Percentiles rank a stretch among this genome's conserved stretches.
Conservation (phyloP, 2,113 vertebrate genomes). For the Sphaerodactylus townsendi region DNA sequence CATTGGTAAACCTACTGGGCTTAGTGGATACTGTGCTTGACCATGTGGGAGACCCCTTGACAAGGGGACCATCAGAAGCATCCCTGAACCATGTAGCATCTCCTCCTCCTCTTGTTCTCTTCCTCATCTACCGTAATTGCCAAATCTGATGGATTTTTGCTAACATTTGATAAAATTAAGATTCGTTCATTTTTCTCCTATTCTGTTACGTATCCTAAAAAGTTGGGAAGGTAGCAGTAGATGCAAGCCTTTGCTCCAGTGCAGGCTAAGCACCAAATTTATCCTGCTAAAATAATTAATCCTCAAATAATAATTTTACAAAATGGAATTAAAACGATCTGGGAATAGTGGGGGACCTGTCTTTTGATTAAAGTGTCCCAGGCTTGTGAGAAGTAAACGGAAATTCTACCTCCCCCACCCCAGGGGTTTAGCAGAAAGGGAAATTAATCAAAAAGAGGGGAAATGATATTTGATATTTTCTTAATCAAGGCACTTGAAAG, state of each 20-base stretch:
- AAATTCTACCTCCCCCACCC: accelerated
- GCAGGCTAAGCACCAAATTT: conserved; percentile 1
- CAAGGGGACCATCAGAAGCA: too few relatives aligned
- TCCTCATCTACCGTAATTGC: neutral
- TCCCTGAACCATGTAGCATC: too few relatives aligned
- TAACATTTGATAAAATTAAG: neutral
- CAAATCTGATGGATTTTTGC: neutral
- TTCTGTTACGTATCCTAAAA: neutral
- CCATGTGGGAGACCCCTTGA: too few relatives aligned
- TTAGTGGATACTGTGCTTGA: too few relatives aligned
- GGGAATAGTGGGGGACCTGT: neutral
- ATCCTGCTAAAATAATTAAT: neutral
- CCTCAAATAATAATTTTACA: neutral
- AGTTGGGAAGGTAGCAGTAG: neutral
- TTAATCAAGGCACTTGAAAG: conserved; percentile 59
- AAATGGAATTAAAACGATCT: conserved; percentile 21
- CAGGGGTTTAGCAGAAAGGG: conserved; percentile 21
- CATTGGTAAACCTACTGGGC: too few relatives aligned
- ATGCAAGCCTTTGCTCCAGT: conserved; percentile 20
- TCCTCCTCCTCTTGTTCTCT: neutral
- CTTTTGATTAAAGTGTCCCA: accelerated
- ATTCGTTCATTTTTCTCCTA: neutral
- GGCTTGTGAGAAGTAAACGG: neutral
- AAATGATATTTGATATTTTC: conserved; percentile 33
- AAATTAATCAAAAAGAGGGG: conserved; percentile 13